Percentiles rank a stretch among this genome's conserved stretches.
Evolutionary conservation across 2,113 vertebrate species (phyloP).

Genomic region (Marmota monax): DNA sequence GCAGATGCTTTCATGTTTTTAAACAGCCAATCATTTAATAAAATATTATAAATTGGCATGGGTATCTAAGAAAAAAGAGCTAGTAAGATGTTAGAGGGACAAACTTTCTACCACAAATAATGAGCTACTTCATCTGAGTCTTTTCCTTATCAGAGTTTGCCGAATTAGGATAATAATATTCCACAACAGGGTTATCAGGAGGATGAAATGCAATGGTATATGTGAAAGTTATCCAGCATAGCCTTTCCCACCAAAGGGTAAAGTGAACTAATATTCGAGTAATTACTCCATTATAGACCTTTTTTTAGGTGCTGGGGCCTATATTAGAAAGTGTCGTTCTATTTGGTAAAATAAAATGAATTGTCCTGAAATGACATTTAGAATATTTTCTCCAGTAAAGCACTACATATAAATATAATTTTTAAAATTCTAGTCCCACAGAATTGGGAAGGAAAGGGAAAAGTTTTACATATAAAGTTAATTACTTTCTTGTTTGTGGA

Average conservation of each 20-base stretch:
- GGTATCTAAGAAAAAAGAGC: neutral
- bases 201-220: neutral
- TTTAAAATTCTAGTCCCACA: neutral
- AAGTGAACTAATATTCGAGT: constrained; percentile 20
- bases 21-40: constrained; percentile 1
- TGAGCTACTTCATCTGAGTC: neutral
- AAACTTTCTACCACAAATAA: neutral
- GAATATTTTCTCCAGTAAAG: constrained; percentile 48
- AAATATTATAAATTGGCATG: neutral
- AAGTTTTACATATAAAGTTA: constrained; percentile 28
- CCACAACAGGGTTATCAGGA: neutral
- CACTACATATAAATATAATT: neutral
- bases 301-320: neutral
- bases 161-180: neutral
- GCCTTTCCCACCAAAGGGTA: neutral
- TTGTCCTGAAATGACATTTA: neutral
- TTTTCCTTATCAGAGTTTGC: neutral
- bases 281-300: neutral
- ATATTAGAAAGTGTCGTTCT: neutral
- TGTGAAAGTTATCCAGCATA: neutral
- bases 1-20: constrained; percentile 19
- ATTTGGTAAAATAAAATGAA: neutral
- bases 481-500: neutral
- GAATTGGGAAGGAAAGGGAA: neutral
- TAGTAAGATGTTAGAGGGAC: neutral